phyloP scores from a whole-genome alignment of 1,140 invertebrate species.

The Solenopsis invicta region DNA sequence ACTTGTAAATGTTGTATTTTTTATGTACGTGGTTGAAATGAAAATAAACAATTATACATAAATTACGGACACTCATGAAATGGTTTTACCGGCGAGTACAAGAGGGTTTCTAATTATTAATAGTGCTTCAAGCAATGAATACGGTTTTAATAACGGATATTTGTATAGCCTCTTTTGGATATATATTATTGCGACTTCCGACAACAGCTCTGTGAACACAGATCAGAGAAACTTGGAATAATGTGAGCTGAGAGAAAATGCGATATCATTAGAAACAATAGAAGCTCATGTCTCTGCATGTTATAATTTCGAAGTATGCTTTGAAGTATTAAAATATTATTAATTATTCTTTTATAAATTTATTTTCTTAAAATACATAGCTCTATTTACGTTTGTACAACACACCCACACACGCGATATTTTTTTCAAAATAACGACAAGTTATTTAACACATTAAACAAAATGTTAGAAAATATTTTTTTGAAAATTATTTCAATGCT shows the following conservation, averaged over 20 bases:
- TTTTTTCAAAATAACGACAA: neutral
- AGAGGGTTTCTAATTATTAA: constrained; percentile 6
- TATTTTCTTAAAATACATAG: too few species aligned
- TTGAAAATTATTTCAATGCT: neutral
- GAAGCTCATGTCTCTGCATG: neutral
- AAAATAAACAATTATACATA: neutral
- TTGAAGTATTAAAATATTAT: neutral
- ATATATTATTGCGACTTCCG: neutral
- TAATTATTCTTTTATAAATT: neutral
- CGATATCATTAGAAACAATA: neutral
- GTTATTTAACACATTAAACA: neutral
- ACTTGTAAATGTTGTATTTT: constrained; percentile 3
- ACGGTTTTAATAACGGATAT: constrained; percentile 9
- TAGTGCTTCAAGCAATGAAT: constrained; percentile 16
- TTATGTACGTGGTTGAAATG: neutral
- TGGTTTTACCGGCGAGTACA: constrained; percentile 2
- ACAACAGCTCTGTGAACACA: neutral
- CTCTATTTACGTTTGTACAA: too few species aligned
- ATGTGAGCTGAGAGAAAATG: neutral
- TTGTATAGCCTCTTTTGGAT: neutral
- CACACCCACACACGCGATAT: too few species aligned
- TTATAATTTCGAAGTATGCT: neutral
- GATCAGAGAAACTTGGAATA: neutral
- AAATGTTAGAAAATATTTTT: neutral
- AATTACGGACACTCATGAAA: neutral